Conservation (phyloP, 2,113 vertebrate species). For the Tenebrosternarchus preto region DNA sequence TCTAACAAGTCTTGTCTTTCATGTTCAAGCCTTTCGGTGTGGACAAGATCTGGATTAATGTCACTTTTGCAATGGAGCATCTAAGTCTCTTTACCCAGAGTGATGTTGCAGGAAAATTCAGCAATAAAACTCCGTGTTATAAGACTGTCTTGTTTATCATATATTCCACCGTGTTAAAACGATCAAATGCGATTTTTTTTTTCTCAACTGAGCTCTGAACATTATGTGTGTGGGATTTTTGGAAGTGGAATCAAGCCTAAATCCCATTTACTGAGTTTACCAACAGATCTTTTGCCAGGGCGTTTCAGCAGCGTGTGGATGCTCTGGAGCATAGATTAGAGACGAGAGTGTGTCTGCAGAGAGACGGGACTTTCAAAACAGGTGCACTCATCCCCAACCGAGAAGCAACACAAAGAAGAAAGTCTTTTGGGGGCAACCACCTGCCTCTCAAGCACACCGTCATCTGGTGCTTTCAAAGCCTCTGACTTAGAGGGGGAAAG, state of each 20-base stretch:
- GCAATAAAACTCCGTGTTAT: not conserved
- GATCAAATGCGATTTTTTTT: not conserved
- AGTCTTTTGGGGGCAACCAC: slow-evolving; percentile 13
- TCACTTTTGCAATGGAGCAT: no score
- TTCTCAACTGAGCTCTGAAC: slow-evolving; percentile 4
- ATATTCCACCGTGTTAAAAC: not conserved
- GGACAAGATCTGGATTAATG: not conserved
- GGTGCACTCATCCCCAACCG: slow-evolving; percentile 33
- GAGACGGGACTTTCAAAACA: slow-evolving; percentile 29
- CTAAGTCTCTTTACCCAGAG: not conserved
- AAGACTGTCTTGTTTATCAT: not conserved
- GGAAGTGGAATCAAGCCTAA: slow-evolving; percentile 35
- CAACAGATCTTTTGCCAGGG: slow-evolving; percentile 18
- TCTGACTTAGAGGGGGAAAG: not conserved
- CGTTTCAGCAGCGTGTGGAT: slow-evolving; percentile 16
- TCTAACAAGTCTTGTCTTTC: not conserved
- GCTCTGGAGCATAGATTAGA: slow-evolving; percentile 29
- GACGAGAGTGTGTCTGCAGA: slow-evolving; percentile 10
- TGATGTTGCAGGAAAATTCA: not conserved
- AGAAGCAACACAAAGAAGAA: slow-evolving; percentile 2
- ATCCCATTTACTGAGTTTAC: slow-evolving; percentile 18
- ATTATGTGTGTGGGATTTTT: slow-evolving; percentile 27
- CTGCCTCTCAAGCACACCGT: slow-evolving; percentile 8
- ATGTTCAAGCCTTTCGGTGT: not conserved
- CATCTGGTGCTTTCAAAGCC: not conserved